Conservation (phyloP, 1,140 invertebrate genomes). For the Conopomorpha cramerella region DNA sequence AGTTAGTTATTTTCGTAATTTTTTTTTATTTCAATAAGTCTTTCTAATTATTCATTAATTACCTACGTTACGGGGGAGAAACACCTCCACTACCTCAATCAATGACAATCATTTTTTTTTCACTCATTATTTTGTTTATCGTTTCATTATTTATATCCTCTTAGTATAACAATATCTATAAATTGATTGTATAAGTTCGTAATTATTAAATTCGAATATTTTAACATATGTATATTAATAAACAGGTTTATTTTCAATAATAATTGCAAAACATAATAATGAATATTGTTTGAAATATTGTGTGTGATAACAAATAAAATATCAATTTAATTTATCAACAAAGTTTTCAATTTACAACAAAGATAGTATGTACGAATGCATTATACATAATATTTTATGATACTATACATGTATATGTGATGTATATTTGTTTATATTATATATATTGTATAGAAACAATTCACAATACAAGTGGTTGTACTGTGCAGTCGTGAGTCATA, state of each 20-base stretch:
- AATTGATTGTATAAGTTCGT: conserved; percentile 60
- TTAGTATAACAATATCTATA: conserved; percentile 61
- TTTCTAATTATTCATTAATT: conserved; percentile 57
- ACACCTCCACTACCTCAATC: too few relatives aligned
- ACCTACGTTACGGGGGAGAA: conserved; percentile 56
- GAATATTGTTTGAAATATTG: not conserved
- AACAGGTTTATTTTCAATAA: conserved; percentile 46
- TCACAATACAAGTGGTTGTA: too few relatives aligned
- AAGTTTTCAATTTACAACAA: too few relatives aligned
- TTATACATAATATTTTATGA: too few relatives aligned
- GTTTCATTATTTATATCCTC: conserved; percentile 60
- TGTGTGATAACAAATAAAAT: too few relatives aligned
- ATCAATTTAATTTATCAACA: too few relatives aligned
- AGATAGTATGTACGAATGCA: too few relatives aligned
- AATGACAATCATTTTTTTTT: conserved; percentile 49
- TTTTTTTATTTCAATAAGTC: conserved; percentile 59
- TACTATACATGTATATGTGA: too few relatives aligned
- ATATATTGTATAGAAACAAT: too few relatives aligned
- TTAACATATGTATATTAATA: conserved; percentile 62
- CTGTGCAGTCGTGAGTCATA: too few relatives aligned
- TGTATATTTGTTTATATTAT: too few relatives aligned
- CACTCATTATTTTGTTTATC: conserved; percentile 55
- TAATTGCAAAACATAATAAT: not conserved
- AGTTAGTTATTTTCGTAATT: conserved; percentile 54
- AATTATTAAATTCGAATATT: conserved; percentile 62